Base-by-base conservation (phyloP, 1,140 invertebrate genomes). In the Macrosteles quadrilineatus region DNA sequence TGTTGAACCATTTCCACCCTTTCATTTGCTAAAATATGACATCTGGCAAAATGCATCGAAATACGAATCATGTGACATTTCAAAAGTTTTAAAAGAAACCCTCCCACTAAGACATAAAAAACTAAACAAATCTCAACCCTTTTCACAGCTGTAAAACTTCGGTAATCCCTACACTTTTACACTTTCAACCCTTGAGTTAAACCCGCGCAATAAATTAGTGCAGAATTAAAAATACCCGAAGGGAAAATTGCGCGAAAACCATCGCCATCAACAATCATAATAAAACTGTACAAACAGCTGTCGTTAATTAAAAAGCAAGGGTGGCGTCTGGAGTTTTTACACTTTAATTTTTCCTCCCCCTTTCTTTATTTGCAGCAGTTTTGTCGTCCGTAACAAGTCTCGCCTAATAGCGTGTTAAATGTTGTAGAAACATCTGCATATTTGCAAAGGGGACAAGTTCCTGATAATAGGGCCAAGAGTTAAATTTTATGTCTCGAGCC, bases 341-440 rank as follows among this genome's bases (percentile, higher is more conserved):
- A 43, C 63, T 66, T 66, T 66, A 43, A 66, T 66, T 66, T 66
- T 45, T 66, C 36, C 40, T 66, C 40, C 63, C n/a, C 63, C 63
- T 43, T 43, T 66, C n/a, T 30, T 36, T 30, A 27, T 17, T 17
- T 19, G 6, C 14, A 4, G 47, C 36, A 6, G 36, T 40, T 40
- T 40, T 40, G 36, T 40, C 47, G 47, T 50, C 47, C n/a, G 47
- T 6, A 50, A 50, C 6, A 29, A 27, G 21, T 29, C 21, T 29
- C 12, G 31, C 30, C 68, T 69, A 69, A 69, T 62, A 69, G 53
- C 68, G 68, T 43, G 68, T 69, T 69, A 69, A 69, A 69, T 69
- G 68, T 69, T 53, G 57, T 45, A 69, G 68, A 69, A 69, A 69
- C 31, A 69, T 69, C 53, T 69, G 57, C 68, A 69, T 69, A 57